These are phyloP conservation scores for Protosalanx chinensis DNA, from an alignment of 2,797 vertebrate genomes.

Conservation along the genomic window DNA sequence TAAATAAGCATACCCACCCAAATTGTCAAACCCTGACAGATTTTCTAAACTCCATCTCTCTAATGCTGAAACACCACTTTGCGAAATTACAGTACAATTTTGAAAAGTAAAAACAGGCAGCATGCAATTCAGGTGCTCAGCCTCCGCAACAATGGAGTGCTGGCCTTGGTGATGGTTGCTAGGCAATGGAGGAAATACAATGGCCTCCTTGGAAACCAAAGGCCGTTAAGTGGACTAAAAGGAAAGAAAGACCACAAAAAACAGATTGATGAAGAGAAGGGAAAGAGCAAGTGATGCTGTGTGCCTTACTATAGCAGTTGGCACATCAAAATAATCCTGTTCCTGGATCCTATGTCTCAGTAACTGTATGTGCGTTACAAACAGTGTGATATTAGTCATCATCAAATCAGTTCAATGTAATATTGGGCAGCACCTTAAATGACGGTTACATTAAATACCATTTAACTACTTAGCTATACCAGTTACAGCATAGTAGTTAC, in stretches of 20 bases:
- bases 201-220: slow-evolving; percentile 81
- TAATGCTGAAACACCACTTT: slow-evolving; percentile 73
- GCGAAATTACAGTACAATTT: slow-evolving; percentile 76
- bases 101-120: slow-evolving; percentile 73
- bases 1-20: slow-evolving; percentile 50
- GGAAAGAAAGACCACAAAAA: slow-evolving; percentile 59
- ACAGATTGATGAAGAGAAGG: slow-evolving; percentile 46
- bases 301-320: slow-evolving; percentile 42
- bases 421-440: too few species aligned
- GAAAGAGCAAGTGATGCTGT: slow-evolving; percentile 61
- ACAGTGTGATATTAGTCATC: too few species aligned
- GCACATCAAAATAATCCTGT: slow-evolving; percentile 9
- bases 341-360: slow-evolving; percentile 43
- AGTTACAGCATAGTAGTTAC: too few species aligned
- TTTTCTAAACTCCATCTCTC: slow-evolving; percentile 39
- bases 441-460: too few species aligned
- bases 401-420: too few species aligned
- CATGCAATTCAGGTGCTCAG: slow-evolving; percentile 72
- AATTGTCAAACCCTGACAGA: slow-evolving; percentile 59
- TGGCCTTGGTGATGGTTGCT: slow-evolving; percentile 83
- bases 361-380: too few species aligned
- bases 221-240: slow-evolving; percentile 77
- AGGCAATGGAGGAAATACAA: slow-evolving; percentile 79
- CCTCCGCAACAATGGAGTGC: slow-evolving; percentile 76
- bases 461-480: too few species aligned